Percentiles rank a stretch among this genome's conserved stretches.
Evolutionary conservation across 2,888 invertebrate species (phyloP).

Genomic region (Ormyrus pomaceus): DNA sequence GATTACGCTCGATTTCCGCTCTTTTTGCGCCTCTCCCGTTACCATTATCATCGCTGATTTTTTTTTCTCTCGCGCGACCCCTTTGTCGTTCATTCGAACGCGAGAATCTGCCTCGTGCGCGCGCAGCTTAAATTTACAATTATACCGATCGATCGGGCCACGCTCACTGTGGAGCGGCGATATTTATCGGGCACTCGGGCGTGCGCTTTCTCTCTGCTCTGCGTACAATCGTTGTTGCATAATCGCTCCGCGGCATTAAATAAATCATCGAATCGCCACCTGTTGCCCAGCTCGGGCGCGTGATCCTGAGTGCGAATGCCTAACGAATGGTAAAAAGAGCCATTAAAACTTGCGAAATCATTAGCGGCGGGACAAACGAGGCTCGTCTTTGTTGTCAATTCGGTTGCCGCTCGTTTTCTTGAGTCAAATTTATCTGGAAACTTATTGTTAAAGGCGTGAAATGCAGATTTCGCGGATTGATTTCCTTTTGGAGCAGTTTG

Average conservation of each 20-base stretch:
- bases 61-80: background rate
- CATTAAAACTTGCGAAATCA: conserved; percentile 24
- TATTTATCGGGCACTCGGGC: conserved; percentile 41
- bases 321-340: conserved; percentile 5
- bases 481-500: too few species aligned
- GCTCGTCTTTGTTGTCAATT: too few species aligned
- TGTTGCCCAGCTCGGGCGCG: conserved; percentile 35
- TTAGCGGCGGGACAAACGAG: background rate
- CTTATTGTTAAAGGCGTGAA: too few species aligned
- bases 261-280: conserved; percentile 55
- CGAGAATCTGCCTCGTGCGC: background rate
- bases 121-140: conserved; percentile 39
- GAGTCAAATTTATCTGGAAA: too few species aligned
- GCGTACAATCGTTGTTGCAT: conserved; percentile 48
- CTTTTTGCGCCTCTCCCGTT: too few species aligned
- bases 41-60: background rate
- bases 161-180: background rate
- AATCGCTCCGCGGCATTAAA: conserved; percentile 50
- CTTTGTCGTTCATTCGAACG: conserved; percentile 37
- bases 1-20: too few species aligned
- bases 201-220: background rate
- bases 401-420: too few species aligned
- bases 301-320: background rate
- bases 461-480: too few species aligned
- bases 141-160: conserved; percentile 22